Percentiles rank a stretch among this genome's conserved stretches.
These are phyloP conservation scores for Hylyphantes graminicola DNA, from an alignment of 1,140 invertebrate genomes.

Conservation along the genomic window DNA sequence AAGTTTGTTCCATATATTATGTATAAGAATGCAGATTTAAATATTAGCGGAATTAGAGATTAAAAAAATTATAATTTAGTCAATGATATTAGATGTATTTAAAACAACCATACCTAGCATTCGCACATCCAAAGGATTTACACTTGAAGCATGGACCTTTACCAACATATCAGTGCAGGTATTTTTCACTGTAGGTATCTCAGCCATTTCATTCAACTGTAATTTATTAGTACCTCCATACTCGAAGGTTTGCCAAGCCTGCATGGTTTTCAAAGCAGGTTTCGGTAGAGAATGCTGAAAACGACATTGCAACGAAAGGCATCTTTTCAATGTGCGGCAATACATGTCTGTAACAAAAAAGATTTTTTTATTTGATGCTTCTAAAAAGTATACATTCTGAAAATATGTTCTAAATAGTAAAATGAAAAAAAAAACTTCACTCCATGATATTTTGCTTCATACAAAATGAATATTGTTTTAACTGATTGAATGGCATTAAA, in stretches of 20 bases:
- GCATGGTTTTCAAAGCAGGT: slow-evolving; percentile 40
- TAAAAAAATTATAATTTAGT: not conserved
- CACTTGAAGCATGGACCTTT: slow-evolving; percentile 81
- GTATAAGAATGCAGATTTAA: too few relatives aligned
- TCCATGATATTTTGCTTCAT: too few relatives aligned
- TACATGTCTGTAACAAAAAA: slow-evolving; percentile 17
- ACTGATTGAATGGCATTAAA: too few relatives aligned
- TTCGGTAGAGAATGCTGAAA: not conserved
- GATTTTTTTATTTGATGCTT: not conserved
- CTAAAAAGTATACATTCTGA: too few relatives aligned
- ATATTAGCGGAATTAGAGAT: not conserved
- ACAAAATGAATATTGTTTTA: too few relatives aligned
- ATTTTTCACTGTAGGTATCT: slow-evolving; percentile 4
- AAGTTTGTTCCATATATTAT: too few relatives aligned
- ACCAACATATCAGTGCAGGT: slow-evolving; percentile 81
- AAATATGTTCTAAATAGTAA: too few relatives aligned
- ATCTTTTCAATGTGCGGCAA: slow-evolving; percentile 3
- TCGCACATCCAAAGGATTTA: slow-evolving; percentile 91
- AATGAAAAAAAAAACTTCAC: too few relatives aligned
- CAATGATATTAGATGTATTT: not conserved
- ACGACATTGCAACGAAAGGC: slow-evolving; percentile 6
- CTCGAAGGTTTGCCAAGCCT: slow-evolving; percentile 48
- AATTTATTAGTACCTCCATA: slow-evolving; percentile 53
- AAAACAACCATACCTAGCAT: slow-evolving; percentile 75
- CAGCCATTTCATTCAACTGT: slow-evolving; percentile 1